Evolutionary conservation across 35 echinoderm and acorn worm genomes (phyloP).

Genomic region (Ophiothrix spiculata): DNA sequence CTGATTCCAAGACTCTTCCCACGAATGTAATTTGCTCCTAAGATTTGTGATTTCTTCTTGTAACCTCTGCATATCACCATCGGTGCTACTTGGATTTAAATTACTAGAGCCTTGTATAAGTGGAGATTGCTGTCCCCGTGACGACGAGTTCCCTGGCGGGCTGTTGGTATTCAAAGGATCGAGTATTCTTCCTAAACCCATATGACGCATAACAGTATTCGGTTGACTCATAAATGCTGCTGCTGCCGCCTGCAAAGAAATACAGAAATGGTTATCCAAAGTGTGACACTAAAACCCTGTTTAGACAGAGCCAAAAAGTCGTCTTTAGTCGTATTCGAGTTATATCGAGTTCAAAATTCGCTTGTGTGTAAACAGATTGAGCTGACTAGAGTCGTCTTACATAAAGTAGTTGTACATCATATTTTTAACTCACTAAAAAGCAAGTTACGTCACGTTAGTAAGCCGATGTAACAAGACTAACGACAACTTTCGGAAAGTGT

Average conservation of each 20-base stretch:
- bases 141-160: background rate
- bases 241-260: slow-evolving; percentile 41
- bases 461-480: too few relatives aligned
- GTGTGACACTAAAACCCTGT: background rate
- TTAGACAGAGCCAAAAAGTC: too few relatives aligned
- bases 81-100: slow-evolving; percentile 27
- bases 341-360: too few relatives aligned
- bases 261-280: background rate
- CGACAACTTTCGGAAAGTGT: too few relatives aligned
- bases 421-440: too few relatives aligned
- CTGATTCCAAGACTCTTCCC: slow-evolving; percentile 96
- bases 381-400: background rate
- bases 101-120: slow-evolving; percentile 1
- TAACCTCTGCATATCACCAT: slow-evolving; percentile 57
- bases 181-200: slow-evolving; percentile 55
- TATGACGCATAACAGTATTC: slow-evolving; percentile 48
- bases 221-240: slow-evolving; percentile 93
- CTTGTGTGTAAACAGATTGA: too few relatives aligned
- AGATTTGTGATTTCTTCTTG: slow-evolving; percentile 59
- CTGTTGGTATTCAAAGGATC: slow-evolving; percentile 39
- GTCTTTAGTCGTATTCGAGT: too few relatives aligned
- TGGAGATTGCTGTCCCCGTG: slow-evolving; percentile 16
- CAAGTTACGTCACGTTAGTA: too few relatives aligned
- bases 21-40: slow-evolving; percentile 75
- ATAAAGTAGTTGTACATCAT: too few relatives aligned